Evolutionary conservation across 1,140 invertebrate species (phyloP), one percentile per base, ranked within the genome.

Genomic region (Drosophila ercepeae): DNA sequence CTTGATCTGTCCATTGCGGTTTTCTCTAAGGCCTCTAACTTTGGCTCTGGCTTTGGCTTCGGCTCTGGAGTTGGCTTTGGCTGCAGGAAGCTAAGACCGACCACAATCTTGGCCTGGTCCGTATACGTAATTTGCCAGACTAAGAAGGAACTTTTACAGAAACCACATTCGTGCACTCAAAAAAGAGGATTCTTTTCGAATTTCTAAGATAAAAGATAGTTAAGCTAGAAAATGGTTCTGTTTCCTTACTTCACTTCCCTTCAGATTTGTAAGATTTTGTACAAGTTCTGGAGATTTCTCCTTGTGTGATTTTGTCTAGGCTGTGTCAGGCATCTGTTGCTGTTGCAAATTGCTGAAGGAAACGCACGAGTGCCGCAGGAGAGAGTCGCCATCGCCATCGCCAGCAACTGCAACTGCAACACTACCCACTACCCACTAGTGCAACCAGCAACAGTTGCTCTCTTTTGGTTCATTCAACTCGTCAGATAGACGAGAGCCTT

Each of bases 311-410:
- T 45, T 58, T 46, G 54, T 13, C 63, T 83, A 84, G 78, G 72
- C 82, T 29, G 72, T 69, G 59, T 50, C 69, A 57, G 78, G 78
- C 78, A 83, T 83, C 75, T 83, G 72, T 34, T 75, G 71, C 73
- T 84, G 61, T 63, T 76, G 82, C 68, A 77, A 86, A 86, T 86
- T 88, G 81, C 81, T 86, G 72, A 84, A 84, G 81, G 81, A 84
- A 86, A 84, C 82, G 82, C 81, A 84, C 81, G 81, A 84, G 81
- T 88, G 82, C 64, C 55, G 60, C 63, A 88, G 79, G 64, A 74
- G 75, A 86, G 75, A 68, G 67, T 58, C 41, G 42, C 46, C 60
- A 49, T 21, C 21, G 4, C 9, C 45, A 60, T 19, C 36, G 23
- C 44, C 36, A 50, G 8, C 27, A 21, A 48, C 27, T 14, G 25